Base-by-base conservation (phyloP, 2,888 invertebrate species). In the Ectemnius lituratus region DNA sequence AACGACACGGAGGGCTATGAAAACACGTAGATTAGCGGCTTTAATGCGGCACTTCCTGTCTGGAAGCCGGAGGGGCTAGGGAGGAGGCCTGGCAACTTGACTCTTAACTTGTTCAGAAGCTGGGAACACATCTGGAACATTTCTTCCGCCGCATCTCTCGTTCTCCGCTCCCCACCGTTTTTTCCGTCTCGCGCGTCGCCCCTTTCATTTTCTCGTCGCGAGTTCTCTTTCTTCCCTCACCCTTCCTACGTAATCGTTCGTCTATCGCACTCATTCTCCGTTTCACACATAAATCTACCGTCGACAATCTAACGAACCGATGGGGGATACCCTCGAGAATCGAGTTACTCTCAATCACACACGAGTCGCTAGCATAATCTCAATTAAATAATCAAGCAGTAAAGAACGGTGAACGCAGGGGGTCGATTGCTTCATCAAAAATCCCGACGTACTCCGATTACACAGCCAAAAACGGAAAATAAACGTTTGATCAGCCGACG, bases 21-120 rank as follows among this genome's bases (percentile, higher is more conserved):
- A 81, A 80, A 79, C 79, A 77, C 83, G 82, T 73, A 86, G 87
- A 88, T 89, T 88, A 88, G 88, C 86, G 85, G 86, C 87, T 88
- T 88, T 88, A 88, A 88, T 85, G 86, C 83, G 80, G 81, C 80
- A 84, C 83, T 85, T 85, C 83, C 86, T 83, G 80, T 75, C 81
- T 75, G 73, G 63, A 57, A 58, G 70, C 69, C 60, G 72, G 68
- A 60, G 49, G 46, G 46, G 60, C 64, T 68, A 72, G 70, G 69
- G 68, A 65, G 57, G 63, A 62, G 79, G 75, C 70, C 83, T 80
- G 81, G 80, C 83, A 82, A 83, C 83, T 80, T 80, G 77, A 81
- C 82, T 80, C 81, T 76, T 75, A 84, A 83, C 83, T 85, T 85
- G 83, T 78, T 84, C 74, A 75, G 82, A 80, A 81, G 76, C 73